phyloP scores from a whole-genome alignment of 2,888 invertebrate genomes.

The Oscheius sp. region DNA sequence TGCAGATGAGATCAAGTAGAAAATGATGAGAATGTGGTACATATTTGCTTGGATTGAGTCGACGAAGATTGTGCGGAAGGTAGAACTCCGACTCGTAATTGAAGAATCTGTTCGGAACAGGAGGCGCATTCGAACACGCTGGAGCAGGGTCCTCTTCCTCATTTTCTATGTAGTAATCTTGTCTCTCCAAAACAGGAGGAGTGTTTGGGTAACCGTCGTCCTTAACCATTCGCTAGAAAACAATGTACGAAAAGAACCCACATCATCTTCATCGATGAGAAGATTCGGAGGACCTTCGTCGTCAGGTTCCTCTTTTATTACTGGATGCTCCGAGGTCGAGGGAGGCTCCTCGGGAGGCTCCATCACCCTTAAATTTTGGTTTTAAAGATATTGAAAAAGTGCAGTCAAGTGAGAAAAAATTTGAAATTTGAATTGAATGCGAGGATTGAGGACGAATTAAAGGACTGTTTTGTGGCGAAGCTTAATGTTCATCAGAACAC shows the following conservation, averaged over 20 bases:
- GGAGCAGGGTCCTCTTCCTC: slow-evolving; percentile 15
- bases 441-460: background rate
- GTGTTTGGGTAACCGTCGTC: slow-evolving; percentile 32
- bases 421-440: background rate
- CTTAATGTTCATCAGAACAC: no score
- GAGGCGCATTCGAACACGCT: background rate
- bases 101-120: slow-evolving; percentile 9
- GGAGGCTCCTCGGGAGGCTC: background rate
- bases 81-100: slow-evolving; percentile 1
- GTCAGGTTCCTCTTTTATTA: background rate
- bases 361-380: background rate
- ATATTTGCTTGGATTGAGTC: slow-evolving; percentile 10
- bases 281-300: slow-evolving; percentile 19
- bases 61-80: background rate
- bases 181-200: slow-evolving; percentile 26
- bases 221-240: slow-evolving; percentile 10
- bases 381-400: background rate
- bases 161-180: slow-evolving; percentile 30
- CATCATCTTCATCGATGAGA: slow-evolving; percentile 6
- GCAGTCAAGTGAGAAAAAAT: background rate
- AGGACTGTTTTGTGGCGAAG: background rate
- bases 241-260: background rate
- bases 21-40: slow-evolving; percentile 4
- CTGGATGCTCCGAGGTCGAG: background rate
- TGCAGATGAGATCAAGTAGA: slow-evolving; percentile 24